Evolutionary conservation across 1,140 invertebrate genomes (phyloP), one percentile per base, ranked within the genome.

Genomic region (Drosophila quadrilineata): DNA sequence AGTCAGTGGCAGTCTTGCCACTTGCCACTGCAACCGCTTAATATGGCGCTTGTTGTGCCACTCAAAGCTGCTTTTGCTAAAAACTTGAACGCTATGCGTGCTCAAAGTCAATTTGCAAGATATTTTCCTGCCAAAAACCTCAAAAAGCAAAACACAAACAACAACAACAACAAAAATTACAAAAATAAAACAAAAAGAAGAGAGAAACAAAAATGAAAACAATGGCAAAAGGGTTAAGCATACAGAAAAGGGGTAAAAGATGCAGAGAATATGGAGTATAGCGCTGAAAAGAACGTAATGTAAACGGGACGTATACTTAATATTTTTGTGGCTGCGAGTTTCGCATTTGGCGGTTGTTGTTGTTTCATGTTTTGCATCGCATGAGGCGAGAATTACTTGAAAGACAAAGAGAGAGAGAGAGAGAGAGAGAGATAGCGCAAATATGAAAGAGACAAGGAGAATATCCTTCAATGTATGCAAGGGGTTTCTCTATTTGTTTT

Each of bases 81-180:
- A 65, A 64, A 53, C 50, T 53, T 71, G 62, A 69, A 50, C 49
- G 31, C 71, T 73, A 75, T 80, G 76, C 76, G 76, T 82, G 76
- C 54, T 29, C 28, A 72, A 72, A 82, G 71, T 82, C 76, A 75
- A 80, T 80, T 80, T 82, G 76, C 76, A 72, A 72, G 69, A 72
- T 58, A 72, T 69, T 72, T 72, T 50, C 58, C 65, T 72, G 58
- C 46, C 69, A 50, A 50, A n/a, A 66, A 66, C 46, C 56, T 52
- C 56, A 38, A 64, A 64, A 58, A 66, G 24, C 21, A 52, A 49
- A 63, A 41, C 33, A 53, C n/a, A n/a, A n/a, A n/a, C n/a, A n/a
- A n/a, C n/a, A n/a, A n/a, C n/a, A n/a, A n/a, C n/a, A n/a, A n/a
- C n/a, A n/a, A n/a, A n/a, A n/a, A n/a, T n/a, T n/a, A n/a, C n/a